These are phyloP conservation scores for Myotis davidii DNA, from an alignment of 2,113 vertebrate genomes.

Conservation along the genomic window DNA sequence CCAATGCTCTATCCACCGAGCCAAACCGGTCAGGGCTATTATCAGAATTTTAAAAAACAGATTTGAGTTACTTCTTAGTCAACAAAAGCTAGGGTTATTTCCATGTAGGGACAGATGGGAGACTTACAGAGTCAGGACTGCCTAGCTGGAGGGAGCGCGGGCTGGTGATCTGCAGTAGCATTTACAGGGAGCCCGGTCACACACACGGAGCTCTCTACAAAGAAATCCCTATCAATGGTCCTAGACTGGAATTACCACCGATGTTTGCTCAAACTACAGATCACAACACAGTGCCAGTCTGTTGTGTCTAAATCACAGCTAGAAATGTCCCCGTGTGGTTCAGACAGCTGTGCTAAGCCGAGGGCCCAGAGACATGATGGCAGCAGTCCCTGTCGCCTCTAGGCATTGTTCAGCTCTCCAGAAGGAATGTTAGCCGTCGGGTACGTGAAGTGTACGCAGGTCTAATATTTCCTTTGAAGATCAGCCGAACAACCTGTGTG, in stretches of 20 bases:
- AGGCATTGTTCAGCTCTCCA: not conserved
- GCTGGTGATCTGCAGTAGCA: too few relatives aligned
- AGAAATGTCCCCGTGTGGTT: not conserved
- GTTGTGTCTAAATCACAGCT: not conserved
- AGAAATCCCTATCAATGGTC: not conserved
- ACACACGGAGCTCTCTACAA: too few relatives aligned
- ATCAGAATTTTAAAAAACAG: not conserved
- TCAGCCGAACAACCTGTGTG: not conserved
- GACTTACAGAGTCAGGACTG: not conserved
- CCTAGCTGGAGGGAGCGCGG: too few relatives aligned
- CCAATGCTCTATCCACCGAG: too few relatives aligned
- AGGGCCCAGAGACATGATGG: not conserved
- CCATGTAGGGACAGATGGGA: not conserved
- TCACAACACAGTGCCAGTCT: not conserved
- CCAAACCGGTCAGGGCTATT: too few relatives aligned
- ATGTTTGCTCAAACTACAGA: not conserved
- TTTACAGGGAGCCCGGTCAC: too few relatives aligned
- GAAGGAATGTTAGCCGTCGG: not conserved
- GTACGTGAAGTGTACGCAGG: not conserved
- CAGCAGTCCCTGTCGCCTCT: not conserved
- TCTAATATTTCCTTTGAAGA: not conserved
- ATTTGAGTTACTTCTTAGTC: conserved; percentile 13
- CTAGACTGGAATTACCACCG: not conserved
- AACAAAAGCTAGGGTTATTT: not conserved
- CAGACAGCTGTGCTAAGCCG: not conserved